Evolutionary conservation across 2,113 vertebrate species (phyloP), one percentile per base, ranked within the genome.

Genomic region (Ancistrus triradiatus): DNA sequence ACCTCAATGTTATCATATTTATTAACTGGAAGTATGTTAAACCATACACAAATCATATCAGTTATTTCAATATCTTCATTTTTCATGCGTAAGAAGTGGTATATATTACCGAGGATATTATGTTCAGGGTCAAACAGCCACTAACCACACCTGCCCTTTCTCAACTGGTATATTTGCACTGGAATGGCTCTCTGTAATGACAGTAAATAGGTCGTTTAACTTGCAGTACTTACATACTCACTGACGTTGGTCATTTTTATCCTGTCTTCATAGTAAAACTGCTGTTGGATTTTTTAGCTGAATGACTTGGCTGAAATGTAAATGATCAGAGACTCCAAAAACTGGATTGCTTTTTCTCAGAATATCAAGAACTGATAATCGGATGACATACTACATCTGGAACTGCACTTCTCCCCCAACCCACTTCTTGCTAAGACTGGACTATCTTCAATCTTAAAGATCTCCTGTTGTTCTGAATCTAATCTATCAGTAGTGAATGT

Each of bases 401-500:
- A 33, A 40, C 17, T 31, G 31, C 33, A 42, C 48, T 76, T 44
- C 15, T 51, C 74, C 67, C 67, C 70, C 63, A 3, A 7, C 27
- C 27, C 27, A 31, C 3, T 8, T 17, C 78, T 44, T 68, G 66
- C 69, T 48, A 7, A 68, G 69, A 68, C 44, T 65, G 60, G 69
- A 59, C 64, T 56, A 31, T 67, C 66, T 79, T 66, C 55, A 71
- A 65, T 59, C 76, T 76, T 74, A 70, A 77, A 70, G 72, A 53
- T 64, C 61, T 49, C 31, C 33, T 74, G 72, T 77, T 82, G 76
- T 87, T 84, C 63, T 78, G 64, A 81, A 84, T 82, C 87, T 87
- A 90, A 85, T 84, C 85, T 88, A 86, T 87, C 60, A 64, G 74
- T 86, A 88, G 80, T 92, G 90, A 87, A 86, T 89, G 88, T 92